Base-by-base conservation (phyloP, 2,888 invertebrate genomes). In the Caenorhabditis sp. region DNA sequence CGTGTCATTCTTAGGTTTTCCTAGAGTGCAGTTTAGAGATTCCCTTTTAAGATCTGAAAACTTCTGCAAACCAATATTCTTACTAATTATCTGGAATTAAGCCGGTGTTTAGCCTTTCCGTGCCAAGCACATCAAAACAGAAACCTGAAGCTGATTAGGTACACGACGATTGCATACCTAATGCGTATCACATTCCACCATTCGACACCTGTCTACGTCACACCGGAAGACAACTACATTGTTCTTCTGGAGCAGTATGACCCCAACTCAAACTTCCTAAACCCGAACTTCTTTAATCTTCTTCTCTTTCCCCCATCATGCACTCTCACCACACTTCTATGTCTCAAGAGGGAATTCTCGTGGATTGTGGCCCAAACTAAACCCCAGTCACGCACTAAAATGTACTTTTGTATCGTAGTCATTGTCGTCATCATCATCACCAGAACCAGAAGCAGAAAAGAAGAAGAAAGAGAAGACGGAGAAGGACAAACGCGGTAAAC, bases 141-240 rank as follows among this genome's bases (percentile, higher is more conserved):
- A 47, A 20, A 47, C 70, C 62, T 53, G 47, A 11, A 50, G 18
- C 26, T 67, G 74, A 74, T 74, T 74, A 74, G 74, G 64, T 37
- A 51, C 35, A 22, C 56, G 53, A 47, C 71, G 32, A 65, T 56
- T 60, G 65, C 60, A 65, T 74, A 60, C 40, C 60, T 60, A 47
- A 65, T 74, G 51, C 11, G 44, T 13, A 26, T 26, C 22, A 51
- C 37, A 20, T 51, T 53, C 35, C 18, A 65, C 56, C 58, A 72
- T 65, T 28, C 40, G 65, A 74, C 67, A 74, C 58, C 47, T 32
- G 44, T 50, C 37, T 47, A 74, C 65, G 60, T 74, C 74, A 65
- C 72, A 67, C 35, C 50, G 72, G 56, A 72, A 55, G 58, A 37
- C n/a, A 55, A 56, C 56, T 56, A 62, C 22, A 72, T 22, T 72